Evolutionary conservation across 2,113 vertebrate genomes (phyloP).

Genomic region (Oxyura jamaicensis): DNA sequence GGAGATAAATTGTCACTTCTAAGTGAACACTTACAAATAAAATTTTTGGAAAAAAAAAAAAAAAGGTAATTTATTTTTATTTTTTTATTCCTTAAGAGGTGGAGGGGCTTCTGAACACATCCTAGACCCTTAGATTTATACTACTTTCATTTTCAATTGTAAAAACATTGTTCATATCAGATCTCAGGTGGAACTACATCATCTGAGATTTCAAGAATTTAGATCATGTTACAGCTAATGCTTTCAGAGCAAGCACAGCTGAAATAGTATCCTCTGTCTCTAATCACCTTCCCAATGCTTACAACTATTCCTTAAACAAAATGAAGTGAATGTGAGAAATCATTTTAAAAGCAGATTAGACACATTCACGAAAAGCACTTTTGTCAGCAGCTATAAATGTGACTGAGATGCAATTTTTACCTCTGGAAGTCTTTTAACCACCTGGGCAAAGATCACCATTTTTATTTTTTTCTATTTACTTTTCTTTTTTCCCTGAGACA

Average conservation of each 20-base stretch:
- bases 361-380: accelerated
- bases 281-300: background rate
- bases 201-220: background rate
- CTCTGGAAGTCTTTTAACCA: background rate
- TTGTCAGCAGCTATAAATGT: background rate
- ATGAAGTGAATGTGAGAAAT: background rate
- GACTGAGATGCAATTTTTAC: background rate
- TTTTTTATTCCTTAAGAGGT: too few species aligned
- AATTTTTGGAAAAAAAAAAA: accelerated
- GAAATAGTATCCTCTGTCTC: background rate
- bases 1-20: background rate
- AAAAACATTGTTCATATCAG: background rate
- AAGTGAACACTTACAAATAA: background rate
- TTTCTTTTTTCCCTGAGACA: background rate
- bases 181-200: background rate
- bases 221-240: background rate
- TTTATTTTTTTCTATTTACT: background rate
- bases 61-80: background rate
- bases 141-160: background rate
- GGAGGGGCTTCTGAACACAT: too few species aligned
- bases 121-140: background rate
- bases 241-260: background rate
- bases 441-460: background rate
- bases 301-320: background rate
- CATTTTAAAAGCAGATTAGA: background rate